phyloP scores from a whole-genome alignment of 2,797 vertebrate species.

The Novumbra hubbsi region DNA sequence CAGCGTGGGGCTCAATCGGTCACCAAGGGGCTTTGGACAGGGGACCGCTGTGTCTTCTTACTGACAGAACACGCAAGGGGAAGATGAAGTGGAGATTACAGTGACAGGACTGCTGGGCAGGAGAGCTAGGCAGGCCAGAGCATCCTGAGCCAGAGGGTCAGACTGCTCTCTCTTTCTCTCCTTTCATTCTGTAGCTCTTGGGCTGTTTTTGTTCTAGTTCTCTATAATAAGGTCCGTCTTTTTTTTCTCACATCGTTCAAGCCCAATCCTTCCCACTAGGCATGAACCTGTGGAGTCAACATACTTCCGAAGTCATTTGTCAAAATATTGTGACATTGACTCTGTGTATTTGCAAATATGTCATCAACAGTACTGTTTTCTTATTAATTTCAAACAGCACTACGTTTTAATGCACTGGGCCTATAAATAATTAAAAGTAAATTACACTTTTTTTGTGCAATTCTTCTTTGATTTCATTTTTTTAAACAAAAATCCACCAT shows the following conservation, averaged over 20 bases:
- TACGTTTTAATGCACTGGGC: too few species aligned
- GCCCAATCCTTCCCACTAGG: slow-evolving; percentile 29
- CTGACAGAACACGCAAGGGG: slow-evolving; percentile 35
- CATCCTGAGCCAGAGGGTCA: background rate
- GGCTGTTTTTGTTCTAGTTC: slow-evolving; percentile 30
- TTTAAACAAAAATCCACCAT: too few species aligned
- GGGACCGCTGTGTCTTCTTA: slow-evolving; percentile 38
- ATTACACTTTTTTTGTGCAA: too few species aligned
- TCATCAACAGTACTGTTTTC: too few species aligned
- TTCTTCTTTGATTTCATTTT: too few species aligned
- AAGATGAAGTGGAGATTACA: slow-evolving; percentile 40
- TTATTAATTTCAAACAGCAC: too few species aligned
- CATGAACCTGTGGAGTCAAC: too few species aligned
- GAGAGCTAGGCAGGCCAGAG: background rate
- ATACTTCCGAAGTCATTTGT: too few species aligned
- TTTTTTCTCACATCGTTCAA: slow-evolving; percentile 13
- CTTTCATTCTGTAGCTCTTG: slow-evolving; percentile 21
- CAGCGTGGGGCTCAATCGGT: slow-evolving; percentile 24
- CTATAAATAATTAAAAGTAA: too few species aligned
- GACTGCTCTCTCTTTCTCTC: slow-evolving; percentile 7
- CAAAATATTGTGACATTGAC: too few species aligned
- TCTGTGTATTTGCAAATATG: too few species aligned
- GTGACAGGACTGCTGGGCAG: background rate
- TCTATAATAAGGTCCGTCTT: slow-evolving; percentile 23
- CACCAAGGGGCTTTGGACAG: slow-evolving; percentile 46